These are phyloP conservation scores for Catharus bicknelli DNA, from an alignment of 2,113 vertebrate genomes.

Conservation along the genomic window DNA sequence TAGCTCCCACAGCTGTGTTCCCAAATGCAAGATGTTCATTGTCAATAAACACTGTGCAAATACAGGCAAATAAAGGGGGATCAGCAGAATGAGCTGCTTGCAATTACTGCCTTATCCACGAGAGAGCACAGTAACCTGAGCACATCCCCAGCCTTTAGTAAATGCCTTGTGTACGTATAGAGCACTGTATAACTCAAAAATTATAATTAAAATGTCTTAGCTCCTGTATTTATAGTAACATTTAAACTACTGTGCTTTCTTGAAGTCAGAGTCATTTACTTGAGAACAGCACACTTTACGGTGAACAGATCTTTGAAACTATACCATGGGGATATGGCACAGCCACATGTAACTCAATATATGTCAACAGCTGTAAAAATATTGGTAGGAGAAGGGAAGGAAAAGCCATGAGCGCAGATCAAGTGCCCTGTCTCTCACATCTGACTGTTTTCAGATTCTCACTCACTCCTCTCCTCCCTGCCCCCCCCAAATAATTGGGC, in stretches of 20 bases:
- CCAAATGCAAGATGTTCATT: neutral
- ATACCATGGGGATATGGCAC: slow-evolving; percentile 80
- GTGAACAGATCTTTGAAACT: slow-evolving; percentile 86
- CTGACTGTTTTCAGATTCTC: slow-evolving; percentile 73
- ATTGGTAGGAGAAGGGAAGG: slow-evolving; percentile 77
- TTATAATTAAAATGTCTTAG: slow-evolving; percentile 88
- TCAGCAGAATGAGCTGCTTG: slow-evolving; percentile 42
- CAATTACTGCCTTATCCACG: slow-evolving; percentile 76
- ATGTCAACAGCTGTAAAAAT: slow-evolving; percentile 92
- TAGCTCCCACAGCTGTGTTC: neutral
- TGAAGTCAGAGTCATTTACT: slow-evolving; percentile 82
- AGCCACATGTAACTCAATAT: slow-evolving; percentile 90
- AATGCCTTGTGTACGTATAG: slow-evolving; percentile 74
- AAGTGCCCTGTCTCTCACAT: slow-evolving; percentile 74
- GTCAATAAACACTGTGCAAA: slow-evolving; percentile 30
- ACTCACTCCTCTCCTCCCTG: slow-evolving; percentile 5
- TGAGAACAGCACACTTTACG: slow-evolving; percentile 84
- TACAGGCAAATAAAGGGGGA: neutral
- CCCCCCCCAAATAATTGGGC: slow-evolving; percentile 76
- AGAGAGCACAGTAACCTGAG: slow-evolving; percentile 78
- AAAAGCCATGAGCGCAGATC: slow-evolving; percentile 74
- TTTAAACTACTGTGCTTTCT: slow-evolving; percentile 85
- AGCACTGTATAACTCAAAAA: slow-evolving; percentile 84
- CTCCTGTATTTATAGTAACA: slow-evolving; percentile 87
- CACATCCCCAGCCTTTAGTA: slow-evolving; percentile 69